These are phyloP conservation scores for Drosophila littoralis DNA, from an alignment of 1,140 invertebrate species.

Conservation along the genomic window DNA sequence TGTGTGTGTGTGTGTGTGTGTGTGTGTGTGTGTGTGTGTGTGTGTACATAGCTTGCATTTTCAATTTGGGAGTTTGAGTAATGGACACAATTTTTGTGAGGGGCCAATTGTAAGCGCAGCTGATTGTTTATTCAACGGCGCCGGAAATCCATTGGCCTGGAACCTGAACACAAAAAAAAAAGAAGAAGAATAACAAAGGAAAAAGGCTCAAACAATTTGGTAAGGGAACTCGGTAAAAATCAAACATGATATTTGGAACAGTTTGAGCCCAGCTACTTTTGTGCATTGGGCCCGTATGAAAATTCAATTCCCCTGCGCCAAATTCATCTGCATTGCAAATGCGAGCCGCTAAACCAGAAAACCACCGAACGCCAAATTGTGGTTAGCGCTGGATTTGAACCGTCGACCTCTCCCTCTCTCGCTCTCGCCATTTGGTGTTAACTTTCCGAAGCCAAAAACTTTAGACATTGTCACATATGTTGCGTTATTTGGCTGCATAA, in stretches of 20 bases:
- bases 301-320: slow-evolving; percentile 38
- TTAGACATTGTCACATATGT: slow-evolving; percentile 66
- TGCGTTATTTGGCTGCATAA: slow-evolving; percentile 16
- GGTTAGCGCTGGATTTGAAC: slow-evolving; percentile 49
- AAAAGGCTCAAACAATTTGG: neutral
- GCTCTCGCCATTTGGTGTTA: slow-evolving; percentile 28
- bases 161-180: slow-evolving; percentile 34
- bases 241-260: slow-evolving; percentile 1
- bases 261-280: slow-evolving; percentile 2
- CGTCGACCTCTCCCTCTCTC: slow-evolving; percentile 4
- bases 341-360: neutral
- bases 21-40: neutral
- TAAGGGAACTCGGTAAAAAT: neutral
- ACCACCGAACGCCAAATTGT: slow-evolving; percentile 28
- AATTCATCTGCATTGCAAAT: slow-evolving; percentile 62
- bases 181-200: neutral
- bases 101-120: slow-evolving; percentile 54
- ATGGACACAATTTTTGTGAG: slow-evolving; percentile 36
- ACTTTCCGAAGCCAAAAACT: slow-evolving; percentile 57
- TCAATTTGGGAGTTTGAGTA: slow-evolving; percentile 64
- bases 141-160: slow-evolving; percentile 56
- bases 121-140: slow-evolving; percentile 69
- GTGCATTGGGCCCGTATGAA: slow-evolving; percentile 10
- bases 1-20: neutral
- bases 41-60: slow-evolving; percentile 27